Base-by-base conservation (phyloP, 2,888 invertebrate genomes). In the Nemoura dubitans region DNA sequence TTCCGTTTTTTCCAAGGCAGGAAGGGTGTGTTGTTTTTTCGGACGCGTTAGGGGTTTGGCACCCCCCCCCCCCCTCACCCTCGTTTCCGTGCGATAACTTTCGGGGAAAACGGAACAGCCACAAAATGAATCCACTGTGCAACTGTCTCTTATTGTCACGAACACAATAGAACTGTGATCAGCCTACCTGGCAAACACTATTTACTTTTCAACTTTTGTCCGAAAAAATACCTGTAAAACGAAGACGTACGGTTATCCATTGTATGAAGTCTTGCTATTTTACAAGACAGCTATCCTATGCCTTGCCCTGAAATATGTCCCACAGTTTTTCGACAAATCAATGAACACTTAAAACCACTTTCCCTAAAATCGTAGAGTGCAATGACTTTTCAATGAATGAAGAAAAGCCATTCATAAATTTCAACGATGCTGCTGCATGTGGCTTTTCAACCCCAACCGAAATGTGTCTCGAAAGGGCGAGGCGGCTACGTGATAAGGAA, bases 331-430 rank as follows among this genome's bases (percentile, higher is more conserved):
- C 59, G 59, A 59, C 59, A 59, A 26, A 81, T 81, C 81, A 81
- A 81, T 81, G 81, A 30, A 81, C 81, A 28, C 81, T 30, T 30
- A 1, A 59, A 59, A 59, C 59, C 59, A 59, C 59, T 59, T 59
- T 59, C 21, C 59, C 59, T 59, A 59, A 59, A 10, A 21, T 21
- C 59, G 59, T 59, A 2, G 28, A 78, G 78, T 78, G 28, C 78
- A 28, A 78, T 6, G 28, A 78, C 78, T 27, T 78, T 78, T 78
- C 81, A 81, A 29, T 81, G 29, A 81, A 81, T 30, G 29, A 81
- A 78, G 28, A 25, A 81, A 76, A 80, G 26, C 80, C 80, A 80
- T 80, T 80, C 80, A 80, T 80, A 80, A 80, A 80, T 80, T 7
- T 76, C 5, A n/a, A n/a, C n/a, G n/a, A n/a, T n/a, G n/a, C n/a